Evolutionary conservation across 2,797 vertebrate genomes (phyloP).

Genomic region (Xenentodon cancila): DNA sequence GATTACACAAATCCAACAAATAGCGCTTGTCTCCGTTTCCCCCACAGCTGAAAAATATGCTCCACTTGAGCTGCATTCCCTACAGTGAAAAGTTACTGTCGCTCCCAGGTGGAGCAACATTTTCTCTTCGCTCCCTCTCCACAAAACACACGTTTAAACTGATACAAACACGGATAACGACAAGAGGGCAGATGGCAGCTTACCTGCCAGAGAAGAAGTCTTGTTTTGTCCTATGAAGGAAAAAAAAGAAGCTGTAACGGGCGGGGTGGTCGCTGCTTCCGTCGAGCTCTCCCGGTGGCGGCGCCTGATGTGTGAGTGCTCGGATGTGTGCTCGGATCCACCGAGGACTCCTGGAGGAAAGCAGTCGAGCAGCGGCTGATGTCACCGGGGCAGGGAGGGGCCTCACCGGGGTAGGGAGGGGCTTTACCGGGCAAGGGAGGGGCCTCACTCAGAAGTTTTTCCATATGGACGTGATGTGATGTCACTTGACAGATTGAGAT

Average conservation of each 20-base stretch:
- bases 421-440: slow-evolving; percentile 46
- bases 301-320: slow-evolving; percentile 16
- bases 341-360: slow-evolving; percentile 42
- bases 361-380: slow-evolving; percentile 57
- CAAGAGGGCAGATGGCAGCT: not conserved
- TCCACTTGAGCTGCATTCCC: not conserved
- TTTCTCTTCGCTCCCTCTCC: not conserved
- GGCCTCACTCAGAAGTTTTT: slow-evolving; percentile 37
- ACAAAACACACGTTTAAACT: not conserved
- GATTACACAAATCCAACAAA: not conserved
- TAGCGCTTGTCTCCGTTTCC: not conserved
- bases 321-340: slow-evolving; percentile 10
- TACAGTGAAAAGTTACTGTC: slow-evolving; percentile 43
- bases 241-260: not conserved
- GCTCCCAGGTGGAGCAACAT: slow-evolving; percentile 28
- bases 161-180: not conserved
- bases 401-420: too few relatives aligned
- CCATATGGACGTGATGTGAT: slow-evolving; percentile 49
- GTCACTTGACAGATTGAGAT: too few relatives aligned
- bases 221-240: slow-evolving; percentile 19
- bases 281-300: slow-evolving; percentile 25
- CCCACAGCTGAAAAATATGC: not conserved
- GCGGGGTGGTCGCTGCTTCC: slow-evolving; percentile 8
- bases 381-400: slow-evolving; percentile 45
- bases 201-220: slow-evolving; percentile 31